phyloP scores from a whole-genome alignment of 2,888 invertebrate genomes.

The Thera britannica region DNA sequence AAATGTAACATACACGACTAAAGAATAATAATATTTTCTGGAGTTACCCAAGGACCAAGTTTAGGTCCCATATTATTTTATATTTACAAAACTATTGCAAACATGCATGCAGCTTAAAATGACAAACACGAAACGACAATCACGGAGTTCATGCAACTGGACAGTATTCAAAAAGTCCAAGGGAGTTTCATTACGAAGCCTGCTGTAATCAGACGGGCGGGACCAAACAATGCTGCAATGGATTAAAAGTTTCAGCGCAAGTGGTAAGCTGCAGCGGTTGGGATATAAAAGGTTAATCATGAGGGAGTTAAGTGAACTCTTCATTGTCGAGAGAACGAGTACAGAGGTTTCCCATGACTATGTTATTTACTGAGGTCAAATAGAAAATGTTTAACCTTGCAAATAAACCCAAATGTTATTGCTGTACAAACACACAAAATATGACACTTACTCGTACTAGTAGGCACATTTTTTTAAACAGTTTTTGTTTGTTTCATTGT shows the following conservation, averaged over 20 bases:
- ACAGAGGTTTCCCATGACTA: neutral
- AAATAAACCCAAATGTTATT: too few relatives aligned
- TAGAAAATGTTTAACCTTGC: too few relatives aligned
- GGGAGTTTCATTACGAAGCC: constrained; percentile 37
- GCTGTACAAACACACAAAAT: too few relatives aligned
- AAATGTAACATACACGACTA: neutral
- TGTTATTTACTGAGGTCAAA: neutral
- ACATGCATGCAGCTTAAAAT: neutral
- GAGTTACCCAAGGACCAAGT: constrained; percentile 10
- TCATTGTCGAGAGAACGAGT: constrained; percentile 11
- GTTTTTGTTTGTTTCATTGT: too few relatives aligned
- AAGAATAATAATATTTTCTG: neutral
- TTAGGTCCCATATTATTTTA: neutral
- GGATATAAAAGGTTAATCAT: constrained; percentile 26
- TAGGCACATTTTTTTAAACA: too few relatives aligned
- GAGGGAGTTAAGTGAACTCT: constrained; percentile 27
- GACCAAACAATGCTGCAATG: constrained; percentile 70
- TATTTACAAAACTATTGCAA: neutral
- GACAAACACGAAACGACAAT: constrained; percentile 3
- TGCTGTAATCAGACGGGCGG: constrained; percentile 65
- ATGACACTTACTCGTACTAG: too few relatives aligned
- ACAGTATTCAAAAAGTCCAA: constrained; percentile 30
- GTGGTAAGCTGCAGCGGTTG: constrained; percentile 41
- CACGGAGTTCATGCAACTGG: constrained; percentile 18
- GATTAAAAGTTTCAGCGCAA: constrained; percentile 70